phyloP scores from a whole-genome alignment of 2,113 vertebrate genomes.

The Bufo bufo region DNA sequence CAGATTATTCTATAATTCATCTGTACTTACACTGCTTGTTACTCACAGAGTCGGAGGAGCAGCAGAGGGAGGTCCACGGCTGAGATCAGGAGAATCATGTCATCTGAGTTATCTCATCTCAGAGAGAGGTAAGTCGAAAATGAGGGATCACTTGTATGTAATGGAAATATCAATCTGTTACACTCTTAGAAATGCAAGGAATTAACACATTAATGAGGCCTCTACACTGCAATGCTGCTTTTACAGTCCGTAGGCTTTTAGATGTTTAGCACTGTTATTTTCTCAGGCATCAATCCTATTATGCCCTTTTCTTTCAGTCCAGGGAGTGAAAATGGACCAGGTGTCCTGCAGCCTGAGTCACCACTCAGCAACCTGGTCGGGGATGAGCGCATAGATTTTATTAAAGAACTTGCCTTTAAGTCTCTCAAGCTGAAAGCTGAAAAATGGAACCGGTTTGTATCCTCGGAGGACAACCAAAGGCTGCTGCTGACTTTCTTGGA shows the following conservation, averaged over 20 bases:
- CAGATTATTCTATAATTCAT: conserved; percentile 29
- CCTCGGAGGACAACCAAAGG: conserved; percentile 77
- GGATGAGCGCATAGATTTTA: conserved; percentile 77
- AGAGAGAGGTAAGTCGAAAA: conserved; percentile 15
- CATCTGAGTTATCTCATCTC: neutral
- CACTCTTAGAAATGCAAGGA: neutral
- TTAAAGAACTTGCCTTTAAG: conserved; percentile 75
- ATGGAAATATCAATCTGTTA: neutral
- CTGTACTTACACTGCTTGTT: neutral
- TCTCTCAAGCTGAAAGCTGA: conserved; percentile 77
- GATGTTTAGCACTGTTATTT: neutral
- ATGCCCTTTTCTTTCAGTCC: neutral
- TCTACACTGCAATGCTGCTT: neutral
- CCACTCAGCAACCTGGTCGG: conserved; percentile 68
- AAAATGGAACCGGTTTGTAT: conserved; percentile 81
- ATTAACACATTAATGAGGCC: neutral
- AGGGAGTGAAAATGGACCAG: neutral
- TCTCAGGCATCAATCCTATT: neutral
- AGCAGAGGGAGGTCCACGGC: neutral
- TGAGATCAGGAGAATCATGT: neutral
- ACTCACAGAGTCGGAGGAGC: neutral
- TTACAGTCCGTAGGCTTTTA: neutral
- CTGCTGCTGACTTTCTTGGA: conserved; percentile 76
- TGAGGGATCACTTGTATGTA: neutral
- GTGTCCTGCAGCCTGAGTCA: conserved; percentile 38